Conservation (phyloP, 2,797 vertebrate genomes). For the Paedocypris micromegethes region DNA sequence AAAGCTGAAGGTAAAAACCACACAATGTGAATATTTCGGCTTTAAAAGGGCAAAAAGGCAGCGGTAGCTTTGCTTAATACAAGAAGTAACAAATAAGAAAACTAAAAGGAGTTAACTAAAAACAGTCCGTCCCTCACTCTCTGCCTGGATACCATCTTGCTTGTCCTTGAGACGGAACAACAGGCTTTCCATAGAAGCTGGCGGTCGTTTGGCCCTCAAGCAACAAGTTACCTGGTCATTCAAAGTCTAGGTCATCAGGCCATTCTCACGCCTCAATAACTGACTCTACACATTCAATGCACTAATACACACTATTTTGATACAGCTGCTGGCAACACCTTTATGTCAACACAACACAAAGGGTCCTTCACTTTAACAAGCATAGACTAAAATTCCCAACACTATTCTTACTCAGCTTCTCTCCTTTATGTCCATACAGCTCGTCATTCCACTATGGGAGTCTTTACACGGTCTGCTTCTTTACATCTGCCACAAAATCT, state of each 20-base stretch:
- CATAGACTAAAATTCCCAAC: too few relatives aligned
- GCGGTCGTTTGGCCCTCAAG: too few relatives aligned
- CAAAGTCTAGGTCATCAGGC: too few relatives aligned
- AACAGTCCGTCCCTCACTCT: constrained; percentile 14
- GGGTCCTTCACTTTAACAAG: neutral
- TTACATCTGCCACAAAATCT: too few relatives aligned
- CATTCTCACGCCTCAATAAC: too few relatives aligned
- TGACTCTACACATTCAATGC: too few relatives aligned
- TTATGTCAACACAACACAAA: constrained; percentile 3
- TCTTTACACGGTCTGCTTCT: too few relatives aligned
- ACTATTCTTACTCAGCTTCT: too few relatives aligned
- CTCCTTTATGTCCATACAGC: too few relatives aligned
- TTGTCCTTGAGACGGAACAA: constrained; percentile 11
- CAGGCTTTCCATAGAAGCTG: neutral
- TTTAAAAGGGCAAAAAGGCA: constrained; percentile 5
- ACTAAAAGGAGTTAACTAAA: neutral
- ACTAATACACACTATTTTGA: too few relatives aligned
- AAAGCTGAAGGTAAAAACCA: constrained; percentile 52
- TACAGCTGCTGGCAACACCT: constrained; percentile 7
- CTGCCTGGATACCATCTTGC: constrained; percentile 14
- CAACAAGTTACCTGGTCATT: too few relatives aligned
- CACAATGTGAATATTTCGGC: constrained; percentile 41
- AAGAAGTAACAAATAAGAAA: neutral
- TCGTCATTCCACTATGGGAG: too few relatives aligned
- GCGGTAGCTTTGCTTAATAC: constrained; percentile 18